These are phyloP conservation scores for Rhinoderma darwinii DNA, from an alignment of 2,113 vertebrate genomes.

Conservation along the genomic window DNA sequence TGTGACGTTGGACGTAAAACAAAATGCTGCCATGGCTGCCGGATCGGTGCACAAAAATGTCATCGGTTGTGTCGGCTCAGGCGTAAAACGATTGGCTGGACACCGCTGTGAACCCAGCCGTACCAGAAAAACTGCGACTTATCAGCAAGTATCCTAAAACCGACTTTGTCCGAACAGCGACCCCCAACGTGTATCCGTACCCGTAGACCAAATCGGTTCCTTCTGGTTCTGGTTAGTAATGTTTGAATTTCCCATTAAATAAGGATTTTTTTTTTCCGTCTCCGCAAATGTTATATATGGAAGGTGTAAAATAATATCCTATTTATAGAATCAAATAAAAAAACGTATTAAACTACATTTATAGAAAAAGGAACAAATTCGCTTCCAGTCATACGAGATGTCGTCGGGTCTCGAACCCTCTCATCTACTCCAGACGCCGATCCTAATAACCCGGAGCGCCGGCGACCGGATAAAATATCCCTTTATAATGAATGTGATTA, in stretches of 20 bases:
- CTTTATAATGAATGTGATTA: neutral
- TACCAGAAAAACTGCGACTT: no score
- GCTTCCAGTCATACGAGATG: neutral
- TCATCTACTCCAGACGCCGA: neutral
- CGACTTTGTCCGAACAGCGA: no score
- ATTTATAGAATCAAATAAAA: neutral
- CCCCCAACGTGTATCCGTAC: no score
- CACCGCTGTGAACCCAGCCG: no score
- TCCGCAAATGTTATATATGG: neutral
- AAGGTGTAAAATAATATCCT: neutral
- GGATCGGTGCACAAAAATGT: no score
- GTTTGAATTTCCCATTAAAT: neutral
- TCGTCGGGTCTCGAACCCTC: neutral
- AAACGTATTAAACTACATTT: neutral
- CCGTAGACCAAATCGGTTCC: neutral
- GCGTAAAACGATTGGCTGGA: no score
- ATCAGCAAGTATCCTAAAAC: no score
- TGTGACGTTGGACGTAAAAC: no score
- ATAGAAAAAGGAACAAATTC: neutral
- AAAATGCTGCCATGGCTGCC: no score
- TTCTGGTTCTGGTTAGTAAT: neutral
- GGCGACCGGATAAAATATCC: neutral
- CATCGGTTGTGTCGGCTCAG: no score
- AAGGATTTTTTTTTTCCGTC: neutral
- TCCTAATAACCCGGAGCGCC: neutral